Evolutionary conservation across 2,797 vertebrate species (phyloP).

Genomic region (Bufotes viridis): DNA sequence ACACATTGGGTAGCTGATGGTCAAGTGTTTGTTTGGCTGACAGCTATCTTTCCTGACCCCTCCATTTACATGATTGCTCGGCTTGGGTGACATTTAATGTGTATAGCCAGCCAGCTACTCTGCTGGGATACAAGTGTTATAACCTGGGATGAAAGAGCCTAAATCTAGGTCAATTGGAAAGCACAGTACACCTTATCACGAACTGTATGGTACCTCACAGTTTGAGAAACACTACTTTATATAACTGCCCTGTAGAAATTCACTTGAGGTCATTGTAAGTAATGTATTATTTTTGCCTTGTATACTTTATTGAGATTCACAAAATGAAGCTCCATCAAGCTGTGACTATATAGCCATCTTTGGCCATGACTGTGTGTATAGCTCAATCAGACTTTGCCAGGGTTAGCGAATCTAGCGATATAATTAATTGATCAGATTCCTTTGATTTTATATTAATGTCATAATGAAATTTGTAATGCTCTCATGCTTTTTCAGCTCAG

Average conservation of each 20-base stretch:
- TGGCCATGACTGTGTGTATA: background rate
- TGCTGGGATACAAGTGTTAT: too few relatives aligned
- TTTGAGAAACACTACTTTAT: background rate
- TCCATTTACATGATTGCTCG: too few relatives aligned
- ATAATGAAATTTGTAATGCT: background rate
- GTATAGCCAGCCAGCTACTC: too few relatives aligned
- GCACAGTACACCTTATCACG: too few relatives aligned
- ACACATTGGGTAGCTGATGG: too few relatives aligned
- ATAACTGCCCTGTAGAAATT: background rate
- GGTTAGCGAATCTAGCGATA: background rate
- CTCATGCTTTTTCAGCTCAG: background rate
- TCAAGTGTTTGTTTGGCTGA: too few relatives aligned
- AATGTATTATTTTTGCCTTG: background rate
- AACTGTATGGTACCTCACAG: too few relatives aligned
- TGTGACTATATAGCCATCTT: background rate
- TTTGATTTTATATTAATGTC: background rate
- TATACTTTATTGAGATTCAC: background rate
- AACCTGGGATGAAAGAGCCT: too few relatives aligned
- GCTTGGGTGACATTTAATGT: too few relatives aligned
- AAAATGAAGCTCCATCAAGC: background rate
- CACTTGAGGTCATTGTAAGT: background rate
- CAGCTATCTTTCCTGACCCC: too few relatives aligned
- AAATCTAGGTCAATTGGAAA: background rate
- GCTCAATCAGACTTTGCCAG: background rate
- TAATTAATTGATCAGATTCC: background rate